Conservation (phyloP, 2,113 vertebrate genomes). For the Tragelaphus buxtoni region DNA sequence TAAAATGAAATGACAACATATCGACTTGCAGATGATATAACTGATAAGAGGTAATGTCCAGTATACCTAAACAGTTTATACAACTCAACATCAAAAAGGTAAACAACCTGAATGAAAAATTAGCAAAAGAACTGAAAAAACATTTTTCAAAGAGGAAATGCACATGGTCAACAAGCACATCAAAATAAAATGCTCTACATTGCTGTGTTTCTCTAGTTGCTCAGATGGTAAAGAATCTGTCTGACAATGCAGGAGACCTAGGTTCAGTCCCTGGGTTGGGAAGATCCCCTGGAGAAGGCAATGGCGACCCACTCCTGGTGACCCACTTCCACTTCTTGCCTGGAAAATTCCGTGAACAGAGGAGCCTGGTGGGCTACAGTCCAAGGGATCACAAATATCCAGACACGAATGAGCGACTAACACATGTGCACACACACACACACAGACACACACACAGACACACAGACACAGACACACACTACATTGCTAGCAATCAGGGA, state of each 20-base stretch:
- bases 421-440: fast-evolving
- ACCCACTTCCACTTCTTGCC: background rate
- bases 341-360: background rate
- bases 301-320: background rate
- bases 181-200: background rate
- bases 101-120: background rate
- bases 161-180: background rate
- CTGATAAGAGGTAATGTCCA: background rate
- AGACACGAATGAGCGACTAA: background rate
- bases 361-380: background rate
- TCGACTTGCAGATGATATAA: background rate
- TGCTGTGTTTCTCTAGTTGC: background rate
- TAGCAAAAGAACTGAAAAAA: background rate
- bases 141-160: background rate
- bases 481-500: background rate
- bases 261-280: background rate
- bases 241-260: background rate
- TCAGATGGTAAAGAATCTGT: background rate
- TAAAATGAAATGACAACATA: background rate
- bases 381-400: background rate
- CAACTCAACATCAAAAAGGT: background rate
- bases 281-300: background rate
- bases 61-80: background rate
- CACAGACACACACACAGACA: background rate
- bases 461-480: background rate